Base-by-base conservation (phyloP, 2,888 invertebrate species). In the Physocephala rufipes region DNA sequence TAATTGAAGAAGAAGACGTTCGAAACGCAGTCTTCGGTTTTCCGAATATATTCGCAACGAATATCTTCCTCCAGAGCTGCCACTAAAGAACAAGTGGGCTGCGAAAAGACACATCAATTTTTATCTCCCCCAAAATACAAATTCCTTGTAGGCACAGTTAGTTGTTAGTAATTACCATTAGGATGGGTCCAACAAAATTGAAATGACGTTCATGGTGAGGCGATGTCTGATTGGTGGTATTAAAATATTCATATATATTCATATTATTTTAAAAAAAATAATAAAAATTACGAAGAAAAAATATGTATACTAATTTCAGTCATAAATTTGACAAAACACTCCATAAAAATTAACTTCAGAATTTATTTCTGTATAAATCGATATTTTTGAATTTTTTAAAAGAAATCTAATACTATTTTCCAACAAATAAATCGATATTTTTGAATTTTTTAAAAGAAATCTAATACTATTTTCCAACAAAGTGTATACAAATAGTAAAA, bases 1-100 rank as follows among this genome's bases (percentile, higher is more conserved):
- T 87, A 87, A 72, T 84, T 82, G 24, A 87, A 70, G 3, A 83
- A 45, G 19, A 83, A 81, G 16, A 80, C 78, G 26, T 81, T 74
- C 16, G 71, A 36, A 21, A 49, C 16, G 63, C 87, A 87, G 68
- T 81, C 82, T 2, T 74, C 55, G 0, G 81, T 84, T 0, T 74
- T 68, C n/a, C 28, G 76, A 1, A 87, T 81, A 82, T 84, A 87
- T 1, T 76, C 61, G 74, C 87, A 87, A 62, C 86, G 82, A 3
- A 84, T 51, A 13, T 64, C 26, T 19, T 36, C 9, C 5, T 70
- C 61, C 59, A 76, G n/a, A 1, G 71, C 61, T 26, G 59, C 24
- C 2, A 76, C 73, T 21, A 61, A 16, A 13, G 71, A 69, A 43
- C 75, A 75, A 16, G 66, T 53, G 16, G 64, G 71, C 75, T 74